Conservation (phyloP, 2,888 invertebrate genomes). For the Biston stratarius region DNA sequence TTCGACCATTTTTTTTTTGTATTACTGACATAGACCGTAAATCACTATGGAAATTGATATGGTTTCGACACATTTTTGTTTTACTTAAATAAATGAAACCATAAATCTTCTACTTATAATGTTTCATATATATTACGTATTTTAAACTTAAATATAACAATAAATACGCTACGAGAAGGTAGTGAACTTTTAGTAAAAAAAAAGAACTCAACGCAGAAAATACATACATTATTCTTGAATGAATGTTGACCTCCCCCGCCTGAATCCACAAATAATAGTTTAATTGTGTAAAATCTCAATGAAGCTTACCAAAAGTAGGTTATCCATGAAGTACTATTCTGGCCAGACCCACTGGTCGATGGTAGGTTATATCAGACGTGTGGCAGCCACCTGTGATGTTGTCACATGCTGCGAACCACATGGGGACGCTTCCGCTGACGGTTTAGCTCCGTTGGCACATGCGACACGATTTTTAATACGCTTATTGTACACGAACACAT, state of each 20-base stretch:
- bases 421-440: slow-evolving; percentile 73
- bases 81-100: no score
- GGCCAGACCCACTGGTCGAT: slow-evolving; percentile 63
- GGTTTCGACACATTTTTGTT: no score
- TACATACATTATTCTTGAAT: not conserved
- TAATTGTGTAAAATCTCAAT: slow-evolving; percentile 30
- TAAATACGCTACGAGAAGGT: no score
- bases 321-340: slow-evolving; percentile 22
- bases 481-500: no score
- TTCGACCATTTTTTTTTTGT: no score
- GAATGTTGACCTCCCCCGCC: slow-evolving; percentile 17
- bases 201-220: not conserved
- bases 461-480: slow-evolving; percentile 48
- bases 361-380: slow-evolving; percentile 69
- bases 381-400: slow-evolving; percentile 71
- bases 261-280: slow-evolving; percentile 9
- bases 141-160: no score
- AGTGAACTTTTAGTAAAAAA: no score
- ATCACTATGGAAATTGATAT: no score
- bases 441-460: slow-evolving; percentile 50
- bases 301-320: slow-evolving; percentile 34
- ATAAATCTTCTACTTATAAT: no score
- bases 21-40: no score
- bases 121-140: no score
- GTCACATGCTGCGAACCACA: slow-evolving; percentile 74